phyloP scores from a whole-genome alignment of 2,797 vertebrate genomes.

The Amblyraja radiata region DNA sequence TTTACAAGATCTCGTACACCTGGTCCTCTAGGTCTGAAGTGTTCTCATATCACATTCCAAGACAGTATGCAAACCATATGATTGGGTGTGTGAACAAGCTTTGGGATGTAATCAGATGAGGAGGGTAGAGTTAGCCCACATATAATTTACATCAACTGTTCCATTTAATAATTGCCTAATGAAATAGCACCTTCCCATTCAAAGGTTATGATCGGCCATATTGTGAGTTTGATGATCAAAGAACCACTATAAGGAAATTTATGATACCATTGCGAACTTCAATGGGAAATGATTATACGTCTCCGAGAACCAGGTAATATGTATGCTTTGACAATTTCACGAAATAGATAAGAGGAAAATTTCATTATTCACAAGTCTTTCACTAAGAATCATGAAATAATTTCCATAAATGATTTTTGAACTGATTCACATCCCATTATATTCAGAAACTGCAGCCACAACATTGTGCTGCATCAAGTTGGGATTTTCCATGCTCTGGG shows the following conservation, averaged over 20 bases:
- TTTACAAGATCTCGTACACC: not conserved
- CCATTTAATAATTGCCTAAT: not conserved
- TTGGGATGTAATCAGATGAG: not conserved
- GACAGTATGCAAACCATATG: too few species aligned
- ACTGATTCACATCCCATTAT: not conserved
- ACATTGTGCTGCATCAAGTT: too few species aligned
- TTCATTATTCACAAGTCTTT: not conserved
- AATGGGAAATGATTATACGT: not conserved
- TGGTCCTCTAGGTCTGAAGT: not conserved
- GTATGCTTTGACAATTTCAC: slow-evolving; percentile 17
- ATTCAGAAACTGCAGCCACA: not conserved
- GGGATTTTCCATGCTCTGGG: not conserved
- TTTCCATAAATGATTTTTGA: not conserved
- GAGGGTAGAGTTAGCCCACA: not conserved
- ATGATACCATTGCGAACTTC: not conserved
- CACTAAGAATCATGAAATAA: not conserved
- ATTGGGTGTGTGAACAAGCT: not conserved
- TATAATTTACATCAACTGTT: not conserved
- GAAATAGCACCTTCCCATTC: not conserved
- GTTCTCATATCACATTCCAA: not conserved
- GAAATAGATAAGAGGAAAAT: not conserved
- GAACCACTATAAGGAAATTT: not conserved
- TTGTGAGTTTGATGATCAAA: not conserved
- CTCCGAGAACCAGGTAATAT: not conserved
- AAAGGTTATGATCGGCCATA: not conserved